Evolutionary conservation across 2,797 vertebrate genomes (phyloP).

Genomic region (Danio jaintianensis): DNA sequence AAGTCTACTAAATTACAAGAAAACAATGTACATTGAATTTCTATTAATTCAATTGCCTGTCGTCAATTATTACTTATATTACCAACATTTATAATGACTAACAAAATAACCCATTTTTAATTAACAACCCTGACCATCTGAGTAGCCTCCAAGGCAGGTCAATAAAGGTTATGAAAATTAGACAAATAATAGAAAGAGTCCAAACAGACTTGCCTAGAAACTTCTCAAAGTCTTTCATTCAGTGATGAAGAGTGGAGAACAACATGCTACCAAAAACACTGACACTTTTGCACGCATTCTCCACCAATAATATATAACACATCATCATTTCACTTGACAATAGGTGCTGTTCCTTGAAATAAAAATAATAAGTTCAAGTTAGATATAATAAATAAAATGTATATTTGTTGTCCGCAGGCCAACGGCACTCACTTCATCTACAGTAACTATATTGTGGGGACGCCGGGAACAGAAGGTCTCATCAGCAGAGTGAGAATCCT

Average conservation of each 20-base stretch:
- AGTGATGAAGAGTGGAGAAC: background rate
- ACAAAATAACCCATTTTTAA: background rate
- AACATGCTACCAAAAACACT: background rate
- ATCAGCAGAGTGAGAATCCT: constrained; percentile 67
- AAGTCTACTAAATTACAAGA: too few relatives aligned
- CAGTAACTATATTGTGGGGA: constrained; percentile 67
- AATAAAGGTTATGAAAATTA: too few relatives aligned
- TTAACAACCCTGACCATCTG: background rate
- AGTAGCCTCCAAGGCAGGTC: too few relatives aligned
- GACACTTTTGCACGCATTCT: background rate
- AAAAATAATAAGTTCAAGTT: background rate
- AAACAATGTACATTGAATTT: too few relatives aligned
- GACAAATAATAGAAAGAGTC: background rate
- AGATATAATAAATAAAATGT: background rate
- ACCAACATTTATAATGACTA: too few relatives aligned
- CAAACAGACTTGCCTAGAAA: background rate
- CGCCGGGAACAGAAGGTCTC: constrained; percentile 52
- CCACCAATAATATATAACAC: background rate
- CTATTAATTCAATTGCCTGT: too few relatives aligned
- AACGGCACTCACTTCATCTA: constrained; percentile 52
- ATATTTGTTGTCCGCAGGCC: constrained; percentile 3
- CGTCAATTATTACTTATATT: too few relatives aligned
- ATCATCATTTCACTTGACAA: background rate
- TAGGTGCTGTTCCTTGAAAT: background rate
- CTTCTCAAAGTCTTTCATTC: background rate